Evolutionary conservation across 2,797 vertebrate genomes (phyloP).

Genomic region (Falco naumanni): DNA sequence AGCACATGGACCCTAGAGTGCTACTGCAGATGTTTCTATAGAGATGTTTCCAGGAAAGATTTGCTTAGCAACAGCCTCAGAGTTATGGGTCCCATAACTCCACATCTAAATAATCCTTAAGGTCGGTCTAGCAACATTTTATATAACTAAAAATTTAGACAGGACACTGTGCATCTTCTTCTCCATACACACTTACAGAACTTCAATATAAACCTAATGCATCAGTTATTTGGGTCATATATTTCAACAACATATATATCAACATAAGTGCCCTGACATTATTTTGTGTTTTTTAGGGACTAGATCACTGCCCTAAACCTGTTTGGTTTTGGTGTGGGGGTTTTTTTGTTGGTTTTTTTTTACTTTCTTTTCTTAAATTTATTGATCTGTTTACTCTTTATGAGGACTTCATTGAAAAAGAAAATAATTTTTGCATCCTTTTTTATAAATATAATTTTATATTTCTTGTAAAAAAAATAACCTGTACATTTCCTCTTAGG

Average conservation of each 20-base stretch:
- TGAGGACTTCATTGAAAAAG: background rate
- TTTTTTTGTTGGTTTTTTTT: background rate
- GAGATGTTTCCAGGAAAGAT: background rate
- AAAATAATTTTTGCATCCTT: background rate
- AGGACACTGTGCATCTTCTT: background rate
- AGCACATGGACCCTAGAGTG: background rate
- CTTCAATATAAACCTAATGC: background rate
- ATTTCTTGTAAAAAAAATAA: background rate
- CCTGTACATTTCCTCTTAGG: background rate
- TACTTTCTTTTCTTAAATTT: background rate
- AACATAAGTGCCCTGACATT: background rate
- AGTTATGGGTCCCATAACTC: background rate
- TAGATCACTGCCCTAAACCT: background rate
- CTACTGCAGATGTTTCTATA: background rate
- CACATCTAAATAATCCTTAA: background rate
- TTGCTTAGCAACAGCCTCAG: fast-evolving
- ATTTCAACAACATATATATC: fast-evolving
- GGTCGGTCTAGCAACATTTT: background rate
- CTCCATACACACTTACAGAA: background rate
- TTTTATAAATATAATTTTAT: background rate
- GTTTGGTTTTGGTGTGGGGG: no score
- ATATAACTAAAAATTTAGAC: background rate
- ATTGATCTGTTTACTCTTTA: background rate
- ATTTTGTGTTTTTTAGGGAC: background rate
- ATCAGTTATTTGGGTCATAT: background rate